These are phyloP conservation scores for Arnoldichthys spilopterus DNA, from an alignment of 2,797 vertebrate species.

Conservation along the genomic window DNA sequence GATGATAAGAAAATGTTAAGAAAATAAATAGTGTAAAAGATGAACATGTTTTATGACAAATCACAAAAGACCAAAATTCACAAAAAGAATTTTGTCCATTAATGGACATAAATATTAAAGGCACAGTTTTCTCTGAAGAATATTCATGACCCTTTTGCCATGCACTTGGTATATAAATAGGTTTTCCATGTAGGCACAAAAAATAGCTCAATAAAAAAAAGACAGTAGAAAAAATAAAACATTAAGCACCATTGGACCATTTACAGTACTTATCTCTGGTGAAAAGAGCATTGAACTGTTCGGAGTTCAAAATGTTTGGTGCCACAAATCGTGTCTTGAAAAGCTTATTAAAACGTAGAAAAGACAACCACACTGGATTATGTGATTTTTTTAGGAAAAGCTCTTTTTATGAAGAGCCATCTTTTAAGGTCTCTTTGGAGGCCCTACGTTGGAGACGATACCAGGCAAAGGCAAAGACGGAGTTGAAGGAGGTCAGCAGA, in stretches of 20 bases:
- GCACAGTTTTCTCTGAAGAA: conserved; percentile 84
- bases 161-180: conserved; percentile 78
- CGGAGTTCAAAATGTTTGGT: conserved; percentile 53
- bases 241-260: conserved; percentile 80
- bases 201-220: conserved; percentile 82
- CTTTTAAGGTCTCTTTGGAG: conserved; percentile 13
- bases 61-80: conserved; percentile 58
- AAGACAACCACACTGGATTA: conserved; percentile 44
- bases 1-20: conserved; percentile 3
- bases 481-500: conserved; percentile 29
- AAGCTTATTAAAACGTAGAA: conserved; percentile 70
- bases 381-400: neutral
- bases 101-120: conserved; percentile 85
- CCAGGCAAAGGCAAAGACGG: conserved; percentile 33
- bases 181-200: conserved; percentile 85
- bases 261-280: conserved; percentile 47
- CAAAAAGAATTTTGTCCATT: conserved; percentile 48
- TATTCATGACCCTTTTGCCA: conserved; percentile 63
- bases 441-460: neutral
- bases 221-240: conserved; percentile 80
- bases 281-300: conserved; percentile 50
- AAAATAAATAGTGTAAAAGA: conserved; percentile 41
- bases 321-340: conserved; percentile 55
- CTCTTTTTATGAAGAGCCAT: neutral
- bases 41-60: conserved; percentile 52